Evolutionary conservation across 2,888 invertebrate species (phyloP).

Genomic region (Ditula angustiorana): DNA sequence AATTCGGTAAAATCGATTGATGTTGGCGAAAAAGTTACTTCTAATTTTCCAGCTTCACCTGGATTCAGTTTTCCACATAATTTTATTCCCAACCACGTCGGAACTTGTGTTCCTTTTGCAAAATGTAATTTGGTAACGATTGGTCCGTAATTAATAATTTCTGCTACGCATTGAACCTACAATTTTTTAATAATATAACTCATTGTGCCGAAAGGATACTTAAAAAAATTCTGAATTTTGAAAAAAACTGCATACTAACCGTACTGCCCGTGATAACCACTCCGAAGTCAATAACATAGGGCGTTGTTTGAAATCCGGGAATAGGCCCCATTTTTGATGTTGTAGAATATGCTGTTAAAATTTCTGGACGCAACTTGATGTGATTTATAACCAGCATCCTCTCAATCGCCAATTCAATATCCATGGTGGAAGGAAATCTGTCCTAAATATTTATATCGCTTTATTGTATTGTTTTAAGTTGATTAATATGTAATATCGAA

Average conservation of each 20-base stretch:
- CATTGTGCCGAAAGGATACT: background rate
- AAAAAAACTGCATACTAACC: constrained; percentile 52
- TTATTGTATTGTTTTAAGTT: background rate
- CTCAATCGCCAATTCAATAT: constrained; percentile 87
- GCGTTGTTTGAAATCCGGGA: constrained; percentile 75
- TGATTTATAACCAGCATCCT: constrained; percentile 77
- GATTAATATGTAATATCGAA: background rate
- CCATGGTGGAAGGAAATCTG: constrained; percentile 80
- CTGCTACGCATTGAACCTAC: constrained; percentile 73
- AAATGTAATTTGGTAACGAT: constrained; percentile 74
- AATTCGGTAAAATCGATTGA: constrained; percentile 68
- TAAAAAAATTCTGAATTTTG: background rate
- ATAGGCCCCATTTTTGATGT: constrained; percentile 69
- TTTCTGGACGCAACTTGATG: constrained; percentile 69
- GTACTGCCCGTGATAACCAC: constrained; percentile 80
- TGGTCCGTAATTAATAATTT: constrained; percentile 85
- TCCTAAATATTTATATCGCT: constrained; percentile 59
- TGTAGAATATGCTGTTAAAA: constrained; percentile 61
- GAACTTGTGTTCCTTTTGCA: constrained; percentile 63
- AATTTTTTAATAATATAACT: constrained; percentile 34
- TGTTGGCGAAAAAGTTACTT: constrained; percentile 82
- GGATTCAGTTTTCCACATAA: constrained; percentile 73
- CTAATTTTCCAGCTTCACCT: constrained; percentile 78
- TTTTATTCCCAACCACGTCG: constrained; percentile 68
- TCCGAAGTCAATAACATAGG: constrained; percentile 85